Evolutionary conservation across 2,888 invertebrate genomes (phyloP).

Genomic region (Caradrina clavipalpis): DNA sequence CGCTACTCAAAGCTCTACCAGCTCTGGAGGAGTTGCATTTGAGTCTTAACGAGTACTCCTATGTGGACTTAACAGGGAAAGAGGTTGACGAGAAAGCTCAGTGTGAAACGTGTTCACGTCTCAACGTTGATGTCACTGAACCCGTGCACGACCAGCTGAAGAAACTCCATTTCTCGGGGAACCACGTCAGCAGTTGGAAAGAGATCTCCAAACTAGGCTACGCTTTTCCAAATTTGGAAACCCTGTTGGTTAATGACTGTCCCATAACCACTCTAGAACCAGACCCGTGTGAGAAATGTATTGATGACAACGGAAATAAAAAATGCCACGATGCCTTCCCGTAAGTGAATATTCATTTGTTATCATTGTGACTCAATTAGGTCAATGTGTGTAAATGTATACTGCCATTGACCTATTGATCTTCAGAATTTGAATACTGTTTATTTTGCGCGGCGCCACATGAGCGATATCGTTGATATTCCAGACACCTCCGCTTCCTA

Average conservation of each 20-base stretch:
- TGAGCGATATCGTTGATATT: constrained; percentile 71
- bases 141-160: constrained; percentile 93
- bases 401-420: constrained; percentile 83
- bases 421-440: constrained; percentile 69
- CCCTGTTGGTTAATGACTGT: constrained; percentile 96
- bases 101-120: constrained; percentile 84
- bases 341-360: constrained; percentile 77
- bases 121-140: constrained; percentile 77
- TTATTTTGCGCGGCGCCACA: constrained; percentile 59
- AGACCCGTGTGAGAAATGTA: constrained; percentile 91
- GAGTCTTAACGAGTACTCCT: constrained; percentile 96
- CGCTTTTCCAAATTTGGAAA: constrained; percentile 96
- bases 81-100: constrained; percentile 81
- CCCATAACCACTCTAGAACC: constrained; percentile 92
- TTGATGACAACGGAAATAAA: constrained; percentile 84
- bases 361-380: constrained; percentile 60
- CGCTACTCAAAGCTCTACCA: constrained; percentile 94
- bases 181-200: constrained; percentile 95
- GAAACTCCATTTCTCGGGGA: constrained; percentile 96
- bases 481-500: constrained; percentile 93
- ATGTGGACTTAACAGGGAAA: constrained; percentile 92
- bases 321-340: constrained; percentile 92
- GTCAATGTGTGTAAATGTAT: constrained; percentile 66
- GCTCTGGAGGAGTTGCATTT: constrained; percentile 97
- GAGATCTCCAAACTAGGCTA: constrained; percentile 96